These are phyloP conservation scores for Beroe forskalii DNA, from an alignment of 37 sponge, comb jelly and placozoan genomes.

Conservation along the genomic window DNA sequence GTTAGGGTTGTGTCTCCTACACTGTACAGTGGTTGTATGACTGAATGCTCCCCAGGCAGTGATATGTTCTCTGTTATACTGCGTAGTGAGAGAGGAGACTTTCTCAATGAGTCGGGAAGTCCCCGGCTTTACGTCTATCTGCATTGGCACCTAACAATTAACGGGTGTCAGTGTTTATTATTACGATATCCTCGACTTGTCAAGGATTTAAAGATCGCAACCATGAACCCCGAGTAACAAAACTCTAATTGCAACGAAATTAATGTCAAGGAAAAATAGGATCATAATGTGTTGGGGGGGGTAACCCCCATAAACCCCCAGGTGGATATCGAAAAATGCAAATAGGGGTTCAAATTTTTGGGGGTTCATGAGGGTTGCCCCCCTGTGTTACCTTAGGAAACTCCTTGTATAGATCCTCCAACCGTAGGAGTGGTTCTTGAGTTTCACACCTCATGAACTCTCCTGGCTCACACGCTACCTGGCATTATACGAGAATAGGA, in stretches of 20 bases:
- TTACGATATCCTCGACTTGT: background rate
- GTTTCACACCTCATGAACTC: slow-evolving; percentile 15
- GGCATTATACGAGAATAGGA: too few relatives aligned
- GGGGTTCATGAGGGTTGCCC: too few relatives aligned
- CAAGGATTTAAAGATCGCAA: too few relatives aligned
- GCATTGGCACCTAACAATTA: slow-evolving; percentile 35
- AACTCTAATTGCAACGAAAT: too few relatives aligned
- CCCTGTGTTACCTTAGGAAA: slow-evolving; percentile 10
- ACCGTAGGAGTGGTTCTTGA: background rate
- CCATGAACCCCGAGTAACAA: too few relatives aligned
- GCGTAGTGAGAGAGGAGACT: slow-evolving; percentile 4
- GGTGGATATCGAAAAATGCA: too few relatives aligned
- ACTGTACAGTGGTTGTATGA: background rate
- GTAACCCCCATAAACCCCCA: too few relatives aligned
- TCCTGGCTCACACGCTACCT: slow-evolving; percentile 60
- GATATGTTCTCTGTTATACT: slow-evolving; percentile 33
- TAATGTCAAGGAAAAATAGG: too few relatives aligned
- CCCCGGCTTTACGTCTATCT: slow-evolving; percentile 63
- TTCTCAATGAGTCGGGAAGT: background rate
- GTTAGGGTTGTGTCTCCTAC: slow-evolving; percentile 38
- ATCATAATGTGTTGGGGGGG: too few relatives aligned
- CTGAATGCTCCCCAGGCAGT: slow-evolving; percentile 57
- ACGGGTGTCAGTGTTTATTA: background rate
- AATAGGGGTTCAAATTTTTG: too few relatives aligned
- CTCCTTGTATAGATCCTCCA: slow-evolving; percentile 59